These are phyloP conservation scores for Magallana angulata DNA, from an alignment of 1,140 invertebrate genomes.

Conservation along the genomic window DNA sequence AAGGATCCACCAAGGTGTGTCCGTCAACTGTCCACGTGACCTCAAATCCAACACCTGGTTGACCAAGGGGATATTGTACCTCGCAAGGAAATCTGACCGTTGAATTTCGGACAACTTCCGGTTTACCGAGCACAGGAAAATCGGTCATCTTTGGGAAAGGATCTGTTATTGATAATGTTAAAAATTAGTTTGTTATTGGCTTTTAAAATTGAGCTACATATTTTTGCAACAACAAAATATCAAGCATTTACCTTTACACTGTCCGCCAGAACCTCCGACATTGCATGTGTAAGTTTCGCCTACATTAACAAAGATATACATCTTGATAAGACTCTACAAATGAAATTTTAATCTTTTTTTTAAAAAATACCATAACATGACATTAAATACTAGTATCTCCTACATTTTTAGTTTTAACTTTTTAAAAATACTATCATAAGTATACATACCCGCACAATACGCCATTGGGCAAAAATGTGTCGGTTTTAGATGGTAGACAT, in stretches of 20 bases:
- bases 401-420: no score
- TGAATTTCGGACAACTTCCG: slow-evolving; percentile 37
- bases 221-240: not conserved
- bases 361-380: no score
- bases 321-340: no score
- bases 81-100: slow-evolving; percentile 58
- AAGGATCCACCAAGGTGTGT: slow-evolving; percentile 38
- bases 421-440: no score
- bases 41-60: slow-evolving; percentile 58
- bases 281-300: slow-evolving; percentile 2
- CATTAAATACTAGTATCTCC: no score
- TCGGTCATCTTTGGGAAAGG: slow-evolving; percentile 52
- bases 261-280: not conserved
- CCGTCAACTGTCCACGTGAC: slow-evolving; percentile 62
- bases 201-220: no score
- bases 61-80: slow-evolving; percentile 45
- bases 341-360: no score
- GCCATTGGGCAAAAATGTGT: slow-evolving; percentile 51
- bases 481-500: slow-evolving; percentile 57
- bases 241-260: not conserved
- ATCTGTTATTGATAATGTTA: slow-evolving; percentile 33
- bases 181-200: not conserved
- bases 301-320: not conserved
- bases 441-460: slow-evolving; percentile 61
- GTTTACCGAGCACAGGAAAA: slow-evolving; percentile 46